phyloP scores from a whole-genome alignment of 2,113 vertebrate genomes.

The Oceanodroma tethys region DNA sequence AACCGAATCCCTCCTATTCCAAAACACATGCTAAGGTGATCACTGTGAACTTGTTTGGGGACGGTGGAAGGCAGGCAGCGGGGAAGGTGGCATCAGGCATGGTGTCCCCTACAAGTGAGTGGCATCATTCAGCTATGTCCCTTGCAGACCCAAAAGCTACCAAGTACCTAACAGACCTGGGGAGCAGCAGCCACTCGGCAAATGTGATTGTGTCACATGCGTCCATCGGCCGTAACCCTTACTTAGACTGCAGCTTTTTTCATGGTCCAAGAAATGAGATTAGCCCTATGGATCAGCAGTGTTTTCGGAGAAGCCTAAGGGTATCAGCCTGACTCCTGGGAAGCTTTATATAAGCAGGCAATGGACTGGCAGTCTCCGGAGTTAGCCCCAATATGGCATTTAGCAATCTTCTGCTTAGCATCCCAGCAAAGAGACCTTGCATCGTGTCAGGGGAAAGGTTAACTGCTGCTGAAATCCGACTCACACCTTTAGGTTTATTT shows the following conservation, averaged over 20 bases:
- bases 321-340: not conserved
- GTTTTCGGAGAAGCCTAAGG: not conserved
- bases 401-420: not conserved
- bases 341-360: not conserved
- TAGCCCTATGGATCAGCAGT: not conserved
- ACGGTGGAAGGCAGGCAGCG: not conserved
- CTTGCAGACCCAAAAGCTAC: not conserved
- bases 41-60: not conserved
- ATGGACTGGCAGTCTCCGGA: not conserved
- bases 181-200: not conserved
- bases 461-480: not conserved
- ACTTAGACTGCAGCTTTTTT: not conserved
- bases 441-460: not conserved
- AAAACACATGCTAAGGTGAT: accelerated
- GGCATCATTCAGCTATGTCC: not conserved
- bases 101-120: not conserved
- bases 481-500: not conserved
- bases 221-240: not conserved
- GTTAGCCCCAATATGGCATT: not conserved
- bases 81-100: not conserved
- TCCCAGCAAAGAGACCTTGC: not conserved
- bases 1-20: not conserved
- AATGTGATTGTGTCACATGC: not conserved
- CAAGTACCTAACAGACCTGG: not conserved
- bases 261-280: not conserved